Evolutionary conservation across 1,140 invertebrate genomes (phyloP).

Genomic region (Lasioglossum baleicum): DNA sequence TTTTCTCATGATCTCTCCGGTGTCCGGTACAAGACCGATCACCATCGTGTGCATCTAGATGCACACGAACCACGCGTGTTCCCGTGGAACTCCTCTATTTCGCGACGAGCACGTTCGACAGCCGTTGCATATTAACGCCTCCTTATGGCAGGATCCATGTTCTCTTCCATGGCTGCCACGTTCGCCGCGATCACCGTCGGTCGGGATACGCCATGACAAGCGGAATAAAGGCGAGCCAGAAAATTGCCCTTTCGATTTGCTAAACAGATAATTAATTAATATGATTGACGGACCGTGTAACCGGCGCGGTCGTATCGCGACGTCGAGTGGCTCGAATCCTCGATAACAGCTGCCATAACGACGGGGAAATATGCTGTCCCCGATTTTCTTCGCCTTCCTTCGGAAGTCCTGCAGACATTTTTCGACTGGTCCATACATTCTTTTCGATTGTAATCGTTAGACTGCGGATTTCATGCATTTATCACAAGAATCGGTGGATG

Average conservation of each 20-base stretch:
- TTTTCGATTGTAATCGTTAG: no score
- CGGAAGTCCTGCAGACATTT: no score
- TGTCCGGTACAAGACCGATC: slow-evolving; percentile 28
- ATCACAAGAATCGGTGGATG: no score
- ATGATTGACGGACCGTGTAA: slow-evolving; percentile 22
- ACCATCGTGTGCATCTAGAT: slow-evolving; percentile 41
- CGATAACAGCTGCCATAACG: background rate
- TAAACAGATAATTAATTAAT: slow-evolving; percentile 45
- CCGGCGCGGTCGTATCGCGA: background rate
- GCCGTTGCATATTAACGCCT: slow-evolving; percentile 41
- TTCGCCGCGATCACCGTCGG: slow-evolving; percentile 6
- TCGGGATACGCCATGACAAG: slow-evolving; percentile 20
- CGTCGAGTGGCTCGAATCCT: background rate
- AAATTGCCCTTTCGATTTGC: slow-evolving; percentile 27
- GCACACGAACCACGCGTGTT: background rate
- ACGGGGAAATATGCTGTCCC: background rate
- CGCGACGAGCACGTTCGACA: slow-evolving; percentile 16
- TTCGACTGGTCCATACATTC: no score
- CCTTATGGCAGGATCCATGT: slow-evolving; percentile 10
- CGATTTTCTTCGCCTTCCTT: no score
- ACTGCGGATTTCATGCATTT: no score
- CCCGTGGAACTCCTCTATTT: background rate
- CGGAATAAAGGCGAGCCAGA: slow-evolving; percentile 30
- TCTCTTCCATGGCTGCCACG: background rate
- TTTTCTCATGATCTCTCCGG: slow-evolving; percentile 63